Base-by-base conservation (phyloP, 2,797 vertebrate species). In the Typhlichthys subterraneus region DNA sequence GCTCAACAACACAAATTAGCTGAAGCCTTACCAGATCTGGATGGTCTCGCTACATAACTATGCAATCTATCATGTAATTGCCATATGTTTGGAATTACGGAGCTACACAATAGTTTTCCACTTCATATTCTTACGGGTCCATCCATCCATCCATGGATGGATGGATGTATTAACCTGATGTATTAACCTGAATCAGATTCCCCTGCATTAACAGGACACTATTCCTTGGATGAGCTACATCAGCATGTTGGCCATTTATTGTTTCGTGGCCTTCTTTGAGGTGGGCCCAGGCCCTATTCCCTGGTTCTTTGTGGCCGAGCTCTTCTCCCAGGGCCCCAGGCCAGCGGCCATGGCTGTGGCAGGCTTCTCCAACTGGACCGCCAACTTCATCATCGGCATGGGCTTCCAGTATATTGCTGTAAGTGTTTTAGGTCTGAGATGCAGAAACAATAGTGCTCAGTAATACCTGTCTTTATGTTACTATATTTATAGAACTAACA, bases 241-340 rank as follows among this genome's bases (percentile, higher is more conserved):
- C 69, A 92, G 95, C 84, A 95, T 95, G 85, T 86, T 96, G 51
- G 79, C 95, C 63, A 95, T 96, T 76, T 96, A 95, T 38, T 94
- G 95, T 49, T 97, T 97, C 7, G 96, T 97, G 75, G 96, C 93
- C 0, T 96, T 97, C 89, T 97, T 97, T 55, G 95, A 97, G 73
- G 83, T 97, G 1, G 96, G 96, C 1, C 96, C 96, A 0, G 96
- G 96, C 31, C 96, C 96, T 45, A 97, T 97, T 57, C 96, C 95
- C 2, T 97, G 96, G 96, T 97, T 97, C 87, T 95, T 96, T 3
- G 95, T 96, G 52, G 95, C 96, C 0, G 96, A 97, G 81, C 88
- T 97, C 3, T 97, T 97, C 86, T 95, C 95, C 69, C 96, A 97
- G 75, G 96, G 95, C 4, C 95, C 96, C 0, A 92, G 96, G 45